Base-by-base conservation (phyloP, 2,113 vertebrate genomes). In the Mohoua ochrocephala region DNA sequence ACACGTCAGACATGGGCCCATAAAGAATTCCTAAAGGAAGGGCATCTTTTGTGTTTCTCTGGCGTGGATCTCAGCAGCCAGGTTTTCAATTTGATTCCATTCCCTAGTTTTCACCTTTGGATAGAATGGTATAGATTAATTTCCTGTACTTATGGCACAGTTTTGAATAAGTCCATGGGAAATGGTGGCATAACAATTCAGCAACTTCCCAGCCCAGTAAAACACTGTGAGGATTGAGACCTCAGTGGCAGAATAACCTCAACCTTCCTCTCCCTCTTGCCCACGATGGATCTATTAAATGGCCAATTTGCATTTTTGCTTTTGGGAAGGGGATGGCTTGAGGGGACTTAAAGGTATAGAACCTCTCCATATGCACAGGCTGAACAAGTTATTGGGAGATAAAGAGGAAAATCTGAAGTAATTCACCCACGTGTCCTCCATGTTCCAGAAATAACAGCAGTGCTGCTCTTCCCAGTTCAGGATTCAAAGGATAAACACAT, bases 1-100 rank as follows among this genome's bases (percentile, higher is more conserved):
- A 9, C 3, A 15, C 26, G 44, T 10, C 70, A 30, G n/a, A 27
- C 0, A 1, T 5, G 82, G 19, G 15, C 6, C 80, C 7, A 0
- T 2, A 2, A 71, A 54, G 73, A 35, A 52, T 79, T 41, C 49
- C 35, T n/a, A 7, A n/a, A 68, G 42, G 9, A 20, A 11, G 39
- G 37, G 52, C 71, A 71, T 19, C 50, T 47, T 87, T n/a, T 18
- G 18, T 7, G 50, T 26, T 50, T 21, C 49, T 69, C 74, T 47
- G 39, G 17, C 0, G 2, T n/a, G 44, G 22, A 65, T 63, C 76
- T 35, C 53, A 49, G 77, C 63, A 84, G 35, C 39, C 33, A 24
- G 59, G 7, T 7, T 93, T 87, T 89, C 73, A 87, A 91, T 89
- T 84, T 67, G 27, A 76, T 93, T 89, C 28, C 44, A 54, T 80